A percentile compares a stretch with the other conserved stretches of the same genome.
Evolutionary conservation across 1,140 invertebrate genomes (phyloP).

Genomic region (Diachasmimorpha longicaudata): DNA sequence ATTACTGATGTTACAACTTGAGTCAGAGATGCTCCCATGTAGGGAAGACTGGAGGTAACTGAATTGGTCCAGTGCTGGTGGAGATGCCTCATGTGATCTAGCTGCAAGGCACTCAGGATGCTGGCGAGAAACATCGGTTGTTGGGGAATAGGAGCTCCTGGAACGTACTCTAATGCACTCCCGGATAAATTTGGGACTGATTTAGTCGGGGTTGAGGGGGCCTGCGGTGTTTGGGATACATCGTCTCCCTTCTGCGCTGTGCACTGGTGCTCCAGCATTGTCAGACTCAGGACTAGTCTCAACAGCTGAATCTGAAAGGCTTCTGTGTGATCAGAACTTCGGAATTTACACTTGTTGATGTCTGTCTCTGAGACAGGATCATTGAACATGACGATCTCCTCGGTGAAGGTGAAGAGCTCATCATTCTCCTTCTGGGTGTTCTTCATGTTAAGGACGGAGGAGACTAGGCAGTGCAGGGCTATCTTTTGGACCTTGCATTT

Average conservation of each 20-base stretch:
- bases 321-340: slow-evolving; percentile 73
- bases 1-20: slow-evolving; percentile 80
- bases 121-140: slow-evolving; percentile 88
- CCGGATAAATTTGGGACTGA: slow-evolving; percentile 48
- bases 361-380: slow-evolving; percentile 66
- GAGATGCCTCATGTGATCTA: slow-evolving; percentile 71
- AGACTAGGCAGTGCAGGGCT: slow-evolving; percentile 83
- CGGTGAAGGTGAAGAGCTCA: slow-evolving; percentile 73
- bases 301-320: slow-evolving; percentile 80
- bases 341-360: slow-evolving; percentile 65
- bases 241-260: slow-evolving; percentile 52
- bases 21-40: slow-evolving; percentile 76
- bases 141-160: slow-evolving; percentile 74
- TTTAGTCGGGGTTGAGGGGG: slow-evolving; percentile 49
- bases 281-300: slow-evolving; percentile 70
- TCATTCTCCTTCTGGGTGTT: slow-evolving; percentile 59
- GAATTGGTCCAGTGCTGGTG: slow-evolving; percentile 83
- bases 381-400: slow-evolving; percentile 85
- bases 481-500: slow-evolving; percentile 90
- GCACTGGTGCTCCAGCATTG: slow-evolving; percentile 80
- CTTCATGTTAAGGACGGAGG: slow-evolving; percentile 74
- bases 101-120: slow-evolving; percentile 77
- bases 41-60: slow-evolving; percentile 78
- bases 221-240: slow-evolving; percentile 17
- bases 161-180: slow-evolving; percentile 68